phyloP scores from a whole-genome alignment of 1,140 invertebrate genomes.

The Penaeus chinensis region DNA sequence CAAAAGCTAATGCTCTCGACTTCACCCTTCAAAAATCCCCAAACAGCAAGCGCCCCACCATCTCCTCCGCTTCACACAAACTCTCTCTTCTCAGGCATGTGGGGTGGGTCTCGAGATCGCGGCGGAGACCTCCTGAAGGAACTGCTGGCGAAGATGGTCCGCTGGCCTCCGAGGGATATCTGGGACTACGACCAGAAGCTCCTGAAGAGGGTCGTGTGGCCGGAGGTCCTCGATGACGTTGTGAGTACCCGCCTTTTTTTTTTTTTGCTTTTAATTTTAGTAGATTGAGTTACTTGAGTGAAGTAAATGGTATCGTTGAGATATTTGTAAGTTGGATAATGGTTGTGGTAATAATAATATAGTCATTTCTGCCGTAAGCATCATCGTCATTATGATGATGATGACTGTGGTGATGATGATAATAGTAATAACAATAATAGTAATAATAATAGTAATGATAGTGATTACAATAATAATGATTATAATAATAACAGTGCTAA shows the following conservation, averaged over 20 bases:
- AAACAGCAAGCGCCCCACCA: no score
- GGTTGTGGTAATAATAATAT: no score
- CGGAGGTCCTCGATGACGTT: slow-evolving; percentile 51
- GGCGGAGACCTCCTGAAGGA: slow-evolving; percentile 18
- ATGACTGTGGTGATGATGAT: no score
- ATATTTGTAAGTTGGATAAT: no score
- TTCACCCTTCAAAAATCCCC: no score
- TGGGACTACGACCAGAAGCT: slow-evolving; percentile 62
- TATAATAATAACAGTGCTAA: not conserved
- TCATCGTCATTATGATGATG: no score
- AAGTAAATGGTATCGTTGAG: no score
- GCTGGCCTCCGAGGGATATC: slow-evolving; percentile 53
- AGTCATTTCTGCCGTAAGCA: no score
- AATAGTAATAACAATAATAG: no score
- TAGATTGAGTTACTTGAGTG: no score
- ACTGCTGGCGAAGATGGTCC: slow-evolving; percentile 40
- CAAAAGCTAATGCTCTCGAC: no score
- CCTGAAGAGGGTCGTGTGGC: slow-evolving; percentile 60
- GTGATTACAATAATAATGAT: not conserved
- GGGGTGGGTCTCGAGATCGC: slow-evolving; percentile 48
- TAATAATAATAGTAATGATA: not conserved
- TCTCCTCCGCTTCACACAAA: not conserved
- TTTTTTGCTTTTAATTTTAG: no score
- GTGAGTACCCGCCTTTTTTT: slow-evolving; percentile 26
- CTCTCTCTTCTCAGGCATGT: slow-evolving; percentile 37